Evolutionary conservation across 92 coral and sea anemone genomes (phyloP).

Genomic region (Ricordea florida): DNA sequence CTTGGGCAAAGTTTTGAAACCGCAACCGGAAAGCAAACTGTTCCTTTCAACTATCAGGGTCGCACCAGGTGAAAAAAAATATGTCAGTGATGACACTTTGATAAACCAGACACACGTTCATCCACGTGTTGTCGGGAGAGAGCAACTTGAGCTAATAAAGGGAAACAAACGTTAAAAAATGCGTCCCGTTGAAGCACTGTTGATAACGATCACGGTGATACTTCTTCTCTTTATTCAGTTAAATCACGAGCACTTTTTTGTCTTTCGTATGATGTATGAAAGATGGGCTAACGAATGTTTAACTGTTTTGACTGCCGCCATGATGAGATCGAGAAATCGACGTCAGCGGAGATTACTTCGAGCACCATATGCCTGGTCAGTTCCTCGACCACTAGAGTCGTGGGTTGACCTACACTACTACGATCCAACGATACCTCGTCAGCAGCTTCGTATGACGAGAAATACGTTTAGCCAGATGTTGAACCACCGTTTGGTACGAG

Average conservation of each 20-base stretch:
- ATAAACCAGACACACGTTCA: no score
- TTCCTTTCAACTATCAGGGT: no score
- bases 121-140: no score
- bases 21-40: no score
- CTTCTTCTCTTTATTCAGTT: background rate
- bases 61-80: no score
- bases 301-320: background rate
- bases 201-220: background rate
- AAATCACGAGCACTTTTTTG: background rate
- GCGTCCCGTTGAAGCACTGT: background rate
- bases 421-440: slow-evolving; percentile 12
- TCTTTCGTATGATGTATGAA: background rate
- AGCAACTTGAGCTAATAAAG: no score
- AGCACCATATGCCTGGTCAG: slow-evolving; percentile 23
- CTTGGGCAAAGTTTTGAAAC: no score
- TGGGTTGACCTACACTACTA: slow-evolving; percentile 25
- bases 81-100: no score
- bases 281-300: background rate
- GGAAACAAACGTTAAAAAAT: background rate
- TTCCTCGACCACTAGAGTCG: slow-evolving; percentile 15
- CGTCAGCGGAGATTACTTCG: background rate
- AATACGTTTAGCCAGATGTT: slow-evolving; percentile 11
- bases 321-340: background rate
- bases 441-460: slow-evolving; percentile 25
- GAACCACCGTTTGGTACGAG: background rate